Evolutionary conservation across 2,113 vertebrate genomes (phyloP).

Genomic region (Cepphus grylle): DNA sequence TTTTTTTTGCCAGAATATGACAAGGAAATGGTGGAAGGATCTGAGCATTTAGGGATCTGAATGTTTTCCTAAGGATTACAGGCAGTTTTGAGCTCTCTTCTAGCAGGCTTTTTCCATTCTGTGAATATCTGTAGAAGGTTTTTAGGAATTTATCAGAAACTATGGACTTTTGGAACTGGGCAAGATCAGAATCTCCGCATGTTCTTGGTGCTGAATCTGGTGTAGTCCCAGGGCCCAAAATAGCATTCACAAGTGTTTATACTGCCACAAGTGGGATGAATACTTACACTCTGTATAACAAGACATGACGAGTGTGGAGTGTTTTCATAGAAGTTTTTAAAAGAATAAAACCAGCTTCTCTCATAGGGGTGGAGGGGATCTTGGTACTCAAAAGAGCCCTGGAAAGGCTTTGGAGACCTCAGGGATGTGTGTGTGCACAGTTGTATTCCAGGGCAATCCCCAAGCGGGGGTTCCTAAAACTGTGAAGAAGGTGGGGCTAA

Average conservation of each 20-base stretch:
- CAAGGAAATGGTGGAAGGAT: neutral
- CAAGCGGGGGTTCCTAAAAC: neutral
- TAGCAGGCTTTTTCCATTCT: neutral
- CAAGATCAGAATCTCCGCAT: neutral
- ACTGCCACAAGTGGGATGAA: neutral
- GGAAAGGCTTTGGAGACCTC: neutral
- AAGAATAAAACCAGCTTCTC: neutral
- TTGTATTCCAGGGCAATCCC: neutral
- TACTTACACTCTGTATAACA: neutral
- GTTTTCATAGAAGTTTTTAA: neutral
- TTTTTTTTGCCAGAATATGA: no score
- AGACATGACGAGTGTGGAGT: neutral
- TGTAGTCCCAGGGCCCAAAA: accelerated
- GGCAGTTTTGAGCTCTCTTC: neutral
- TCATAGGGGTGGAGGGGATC: neutral
- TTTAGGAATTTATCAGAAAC: neutral
- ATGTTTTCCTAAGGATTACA: neutral
- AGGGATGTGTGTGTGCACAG: accelerated
- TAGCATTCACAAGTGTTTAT: neutral
- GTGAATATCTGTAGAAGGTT: neutral
- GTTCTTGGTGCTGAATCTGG: neutral
- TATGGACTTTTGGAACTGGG: neutral
- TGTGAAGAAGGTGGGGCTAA: neutral
- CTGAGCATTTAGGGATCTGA: neutral
- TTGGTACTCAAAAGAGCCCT: neutral